Percentiles rank a stretch among this genome's conserved stretches.
phyloP scores from a whole-genome alignment of 2,888 invertebrate genomes.

The Xestia c-nigrum region DNA sequence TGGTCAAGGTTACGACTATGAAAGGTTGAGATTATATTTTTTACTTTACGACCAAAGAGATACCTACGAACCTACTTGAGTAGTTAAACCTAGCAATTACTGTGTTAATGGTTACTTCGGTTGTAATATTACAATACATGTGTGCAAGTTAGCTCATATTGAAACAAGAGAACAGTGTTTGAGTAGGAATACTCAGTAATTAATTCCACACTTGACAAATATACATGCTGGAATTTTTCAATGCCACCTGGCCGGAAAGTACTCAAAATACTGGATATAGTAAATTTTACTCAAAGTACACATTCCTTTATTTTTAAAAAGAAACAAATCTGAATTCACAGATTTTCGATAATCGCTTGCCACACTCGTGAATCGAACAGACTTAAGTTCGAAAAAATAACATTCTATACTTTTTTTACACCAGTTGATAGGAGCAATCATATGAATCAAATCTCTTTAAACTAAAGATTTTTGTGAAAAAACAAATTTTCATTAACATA shows the following conservation, averaged over 20 bases:
- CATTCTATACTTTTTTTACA: too few relatives aligned
- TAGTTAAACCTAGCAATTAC: slow-evolving; percentile 20
- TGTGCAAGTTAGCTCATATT: slow-evolving; percentile 3
- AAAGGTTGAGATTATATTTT: slow-evolving; percentile 27
- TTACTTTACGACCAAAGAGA: not conserved
- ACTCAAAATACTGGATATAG: too few relatives aligned
- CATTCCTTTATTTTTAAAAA: too few relatives aligned
- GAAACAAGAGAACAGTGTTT: slow-evolving; percentile 23
- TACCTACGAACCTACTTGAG: not conserved
- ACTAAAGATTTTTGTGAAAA: too few relatives aligned
- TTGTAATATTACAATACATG: not conserved
- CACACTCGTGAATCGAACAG: too few relatives aligned
- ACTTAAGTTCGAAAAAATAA: too few relatives aligned
- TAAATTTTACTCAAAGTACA: too few relatives aligned
- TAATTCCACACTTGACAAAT: slow-evolving; percentile 29
- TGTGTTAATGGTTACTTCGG: slow-evolving; percentile 6
- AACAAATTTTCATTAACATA: not conserved
- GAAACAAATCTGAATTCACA: too few relatives aligned
- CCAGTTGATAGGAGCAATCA: too few relatives aligned
- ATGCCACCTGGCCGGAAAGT: too few relatives aligned
- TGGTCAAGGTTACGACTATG: slow-evolving; percentile 44
- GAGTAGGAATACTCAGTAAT: slow-evolving; percentile 17
- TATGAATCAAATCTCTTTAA: too few relatives aligned
- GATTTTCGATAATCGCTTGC: too few relatives aligned
- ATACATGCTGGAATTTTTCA: not conserved